A percentile compares a stretch with the other conserved stretches of the same genome.
These are phyloP conservation scores for Polyodon spathula DNA, from an alignment of 2,113 vertebrate genomes.

Conservation along the genomic window DNA sequence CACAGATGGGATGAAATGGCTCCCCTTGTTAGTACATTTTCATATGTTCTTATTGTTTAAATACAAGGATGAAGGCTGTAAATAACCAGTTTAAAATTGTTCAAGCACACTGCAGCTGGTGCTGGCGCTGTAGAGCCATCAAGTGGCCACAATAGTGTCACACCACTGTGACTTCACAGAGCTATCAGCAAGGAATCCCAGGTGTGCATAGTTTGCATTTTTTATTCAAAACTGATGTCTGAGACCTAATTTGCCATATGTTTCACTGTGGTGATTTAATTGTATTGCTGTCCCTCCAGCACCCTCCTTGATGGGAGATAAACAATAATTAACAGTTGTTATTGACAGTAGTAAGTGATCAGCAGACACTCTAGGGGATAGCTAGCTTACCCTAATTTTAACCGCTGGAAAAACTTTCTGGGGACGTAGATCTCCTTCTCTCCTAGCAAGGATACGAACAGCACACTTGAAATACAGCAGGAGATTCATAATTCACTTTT, in stretches of 20 bases:
- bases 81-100: too few relatives aligned
- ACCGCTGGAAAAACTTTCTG: not conserved
- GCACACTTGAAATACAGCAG: too few relatives aligned
- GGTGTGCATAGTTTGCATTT: not conserved
- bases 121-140: too few relatives aligned
- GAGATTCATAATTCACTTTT: too few relatives aligned
- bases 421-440: not conserved
- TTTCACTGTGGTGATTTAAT: not conserved
- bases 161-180: not conserved
- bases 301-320: not conserved
- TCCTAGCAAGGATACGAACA: not conserved
- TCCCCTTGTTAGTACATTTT: too few relatives aligned
- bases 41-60: too few relatives aligned
- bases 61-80: too few relatives aligned
- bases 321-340: not conserved
- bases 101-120: too few relatives aligned
- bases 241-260: not conserved
- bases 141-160: too few relatives aligned
- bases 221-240: not conserved
- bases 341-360: not conserved
- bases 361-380: not conserved
- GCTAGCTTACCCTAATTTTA: not conserved
- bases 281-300: not conserved
- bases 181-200: not conserved
- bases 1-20: too few relatives aligned